Evolutionary conservation across 2,113 vertebrate species (phyloP), one percentile per base, ranked within the genome.

Genomic region (Sapajus apella): DNA sequence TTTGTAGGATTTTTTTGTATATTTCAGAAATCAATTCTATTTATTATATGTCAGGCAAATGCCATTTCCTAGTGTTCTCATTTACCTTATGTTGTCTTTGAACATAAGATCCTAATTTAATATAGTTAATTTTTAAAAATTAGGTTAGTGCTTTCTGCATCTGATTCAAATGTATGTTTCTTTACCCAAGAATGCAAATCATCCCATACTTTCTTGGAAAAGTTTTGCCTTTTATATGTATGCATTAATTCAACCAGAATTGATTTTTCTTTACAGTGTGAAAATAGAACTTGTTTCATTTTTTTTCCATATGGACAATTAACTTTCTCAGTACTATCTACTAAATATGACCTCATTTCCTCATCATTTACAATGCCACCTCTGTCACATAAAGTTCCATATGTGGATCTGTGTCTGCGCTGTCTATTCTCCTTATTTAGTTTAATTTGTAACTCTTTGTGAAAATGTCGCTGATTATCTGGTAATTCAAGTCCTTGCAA

Each of bases 31-130:
- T 92, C 82, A 94, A 45, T 81, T 52, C 27, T 93, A 61, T 23
- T 87, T 95, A 56, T 75, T 85, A 75, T 70, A 61, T 81, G 27
- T 76, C 90, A 93, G 18, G 35, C 21, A 92, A 94, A 96, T 70
- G 8, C 40, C 9, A 94, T 55, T 14, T 58, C 70, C 47, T 93
- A 81, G 32, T 52, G 75, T 86, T 45, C 92, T 92, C 47, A 79
- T 90, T 84, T 95, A 94, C 27, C 85, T 90, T 83, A 64, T 81
- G 72, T 32, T 47, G 23, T 56, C 56, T 76, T 80, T 64, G 40
- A 87, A 68, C 21, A 58, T 23, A 90, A 70, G 12, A 77, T 93
- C 47, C 66, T 70, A 82, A 61, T 61, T 5, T 45, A 90, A 61
- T 61, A 6, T 45, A 90, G 47, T 0, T 50, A 76, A 64, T 64